Base-by-base conservation (phyloP, 2,888 invertebrate species). In the Clusia tigrina region DNA sequence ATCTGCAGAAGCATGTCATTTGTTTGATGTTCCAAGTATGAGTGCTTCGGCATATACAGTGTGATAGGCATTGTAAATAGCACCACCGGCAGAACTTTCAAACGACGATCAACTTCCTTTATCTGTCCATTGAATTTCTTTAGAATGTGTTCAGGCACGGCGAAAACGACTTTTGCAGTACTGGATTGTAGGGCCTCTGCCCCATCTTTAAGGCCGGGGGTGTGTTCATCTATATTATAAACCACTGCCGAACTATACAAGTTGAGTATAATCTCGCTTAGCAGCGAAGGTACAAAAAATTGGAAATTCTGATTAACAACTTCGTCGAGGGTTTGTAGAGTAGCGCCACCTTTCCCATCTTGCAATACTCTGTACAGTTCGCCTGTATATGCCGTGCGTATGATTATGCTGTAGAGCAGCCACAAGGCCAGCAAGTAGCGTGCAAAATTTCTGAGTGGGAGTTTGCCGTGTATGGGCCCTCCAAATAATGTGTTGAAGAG, bases 381-480 rank as follows among this genome's bases (percentile, higher is more conserved):
- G 0, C 81, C 76, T 0, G 72, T 72, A 57, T 81, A 82, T 10
- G 79, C 80, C 42, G 71, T 72, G 1, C 82, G 72, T 17, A 82
- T 1, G 0, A 82, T 67, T 38, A 81, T 62, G 0, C 78, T 76
- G 24, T 76, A 71, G 0, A 78, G 18, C 2, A 81, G 54, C 81
- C 82, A 82, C 3, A 80, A 1, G 0, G 71, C 52, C 1, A 82
- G 67, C n/a, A 82, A 38, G n/a, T 71, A 80, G 0, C 81, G 77
- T 0, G 82, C 78, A 52, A 82, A 81, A 48, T 76, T 82, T 1
- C 77, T 67, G 12, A 67, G 63, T 1, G 81, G 81, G 55, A 71
- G 62, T 15, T 62, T 60, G 3, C 54, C 23, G 2, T 71, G 68
- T 6, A 74, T n/a, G 2, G 66, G 46, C 15, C 69, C 68, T n/a